These are phyloP conservation scores for Vanessa cardui DNA, from an alignment of 2,888 invertebrate genomes.

Conservation along the genomic window DNA sequence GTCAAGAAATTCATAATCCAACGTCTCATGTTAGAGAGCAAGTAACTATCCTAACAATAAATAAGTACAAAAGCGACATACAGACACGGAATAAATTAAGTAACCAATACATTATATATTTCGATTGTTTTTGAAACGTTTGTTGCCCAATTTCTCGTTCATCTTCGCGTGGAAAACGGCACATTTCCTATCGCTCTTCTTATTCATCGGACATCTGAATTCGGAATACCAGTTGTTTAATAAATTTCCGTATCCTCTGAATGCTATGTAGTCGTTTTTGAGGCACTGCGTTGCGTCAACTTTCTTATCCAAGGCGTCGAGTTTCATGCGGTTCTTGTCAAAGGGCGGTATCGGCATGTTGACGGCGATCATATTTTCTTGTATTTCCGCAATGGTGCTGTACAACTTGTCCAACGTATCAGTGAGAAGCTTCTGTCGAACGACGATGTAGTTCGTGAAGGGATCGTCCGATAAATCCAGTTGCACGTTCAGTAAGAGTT, in stretches of 20 bases:
- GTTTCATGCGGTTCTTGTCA: constrained; percentile 63
- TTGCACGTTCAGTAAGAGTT: constrained; percentile 60
- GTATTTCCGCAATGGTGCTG: constrained; percentile 83
- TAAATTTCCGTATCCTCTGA: constrained; percentile 82
- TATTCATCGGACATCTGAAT: constrained; percentile 67
- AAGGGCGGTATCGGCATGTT: constrained; percentile 63
- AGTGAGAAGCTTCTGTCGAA: constrained; percentile 67
- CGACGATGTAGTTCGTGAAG: constrained; percentile 68
- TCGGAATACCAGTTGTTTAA: constrained; percentile 83
- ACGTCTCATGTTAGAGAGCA: constrained; percentile 56
- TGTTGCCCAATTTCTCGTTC: constrained; percentile 56
- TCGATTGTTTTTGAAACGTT: constrained; percentile 42
- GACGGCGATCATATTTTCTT: constrained; percentile 67
- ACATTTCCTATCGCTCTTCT: constrained; percentile 57
- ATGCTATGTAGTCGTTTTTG: constrained; percentile 84
- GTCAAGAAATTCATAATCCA: constrained; percentile 67
- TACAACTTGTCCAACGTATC: constrained; percentile 71
- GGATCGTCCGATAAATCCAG: constrained; percentile 70
- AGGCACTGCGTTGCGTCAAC: constrained; percentile 81
- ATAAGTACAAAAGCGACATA: constrained; percentile 48
- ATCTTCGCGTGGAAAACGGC: constrained; percentile 57
- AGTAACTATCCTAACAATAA: constrained; percentile 47
- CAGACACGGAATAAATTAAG: constrained; percentile 41
- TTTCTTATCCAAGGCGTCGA: constrained; percentile 62
- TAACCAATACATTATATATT: constrained; percentile 32